Conservation (phyloP, 2,113 vertebrate species). For the Macroglossus sobrinus region DNA sequence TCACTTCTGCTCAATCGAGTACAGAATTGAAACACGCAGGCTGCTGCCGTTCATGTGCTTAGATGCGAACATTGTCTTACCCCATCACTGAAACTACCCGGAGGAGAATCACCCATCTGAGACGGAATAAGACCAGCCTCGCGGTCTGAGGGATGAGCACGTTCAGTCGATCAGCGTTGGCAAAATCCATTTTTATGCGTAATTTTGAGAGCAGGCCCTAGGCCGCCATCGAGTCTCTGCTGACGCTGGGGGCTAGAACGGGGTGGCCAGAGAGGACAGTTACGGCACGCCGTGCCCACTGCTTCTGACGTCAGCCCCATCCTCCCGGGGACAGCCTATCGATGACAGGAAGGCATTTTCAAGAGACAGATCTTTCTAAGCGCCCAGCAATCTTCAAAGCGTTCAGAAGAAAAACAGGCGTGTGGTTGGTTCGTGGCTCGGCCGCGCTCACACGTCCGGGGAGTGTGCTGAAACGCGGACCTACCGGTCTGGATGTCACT, state of each 20-base stretch:
- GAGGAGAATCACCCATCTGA: conserved; percentile 11
- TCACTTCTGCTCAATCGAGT: conserved; percentile 32
- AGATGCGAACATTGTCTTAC: conserved; percentile 25
- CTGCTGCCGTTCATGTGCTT: conserved; percentile 3
- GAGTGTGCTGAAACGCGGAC: background rate
- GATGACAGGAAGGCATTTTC: background rate
- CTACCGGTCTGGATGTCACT: background rate
- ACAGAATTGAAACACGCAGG: conserved; percentile 25
- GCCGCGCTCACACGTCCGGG: fast-evolving
- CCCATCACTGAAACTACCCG: background rate
- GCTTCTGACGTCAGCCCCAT: background rate
- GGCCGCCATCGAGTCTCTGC: background rate
- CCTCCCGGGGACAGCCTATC: background rate
- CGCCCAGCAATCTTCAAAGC: background rate
- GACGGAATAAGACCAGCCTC: background rate
- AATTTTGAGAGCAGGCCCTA: conserved; percentile 21
- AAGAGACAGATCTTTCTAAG: background rate
- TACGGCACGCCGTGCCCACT: background rate
- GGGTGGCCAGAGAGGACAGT: background rate
- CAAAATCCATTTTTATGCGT: background rate
- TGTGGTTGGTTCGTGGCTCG: no score
- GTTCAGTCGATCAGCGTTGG: background rate
- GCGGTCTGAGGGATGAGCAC: background rate
- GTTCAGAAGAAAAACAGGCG: background rate
- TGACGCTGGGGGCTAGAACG: background rate